Conservation (phyloP, 92 coral and sea anemone species). For the Bergia puertoricense region DNA sequence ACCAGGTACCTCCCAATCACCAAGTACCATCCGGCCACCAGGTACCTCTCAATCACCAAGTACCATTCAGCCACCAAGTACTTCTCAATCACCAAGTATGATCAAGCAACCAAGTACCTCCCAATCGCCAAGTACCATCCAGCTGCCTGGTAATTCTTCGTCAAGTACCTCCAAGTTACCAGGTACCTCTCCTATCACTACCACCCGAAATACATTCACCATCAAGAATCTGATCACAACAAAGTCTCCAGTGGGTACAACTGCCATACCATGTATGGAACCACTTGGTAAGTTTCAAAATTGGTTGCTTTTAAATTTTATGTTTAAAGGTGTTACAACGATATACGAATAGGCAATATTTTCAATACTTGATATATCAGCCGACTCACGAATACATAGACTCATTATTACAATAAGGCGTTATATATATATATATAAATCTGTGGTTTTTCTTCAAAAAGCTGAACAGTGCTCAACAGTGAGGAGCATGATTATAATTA, state of each 20-base stretch:
- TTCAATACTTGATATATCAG: too few relatives aligned
- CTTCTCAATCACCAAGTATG: constrained; percentile 18
- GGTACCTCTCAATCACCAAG: not conserved
- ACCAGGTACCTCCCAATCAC: not conserved
- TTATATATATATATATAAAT: too few relatives aligned
- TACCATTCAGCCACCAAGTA: not conserved
- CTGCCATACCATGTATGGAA: not conserved
- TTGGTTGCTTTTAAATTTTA: too few relatives aligned
- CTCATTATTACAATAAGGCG: too few relatives aligned
- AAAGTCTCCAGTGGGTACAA: constrained; percentile 12
- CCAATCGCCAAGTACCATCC: not conserved
- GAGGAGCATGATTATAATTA: too few relatives aligned
- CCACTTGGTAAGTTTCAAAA: constrained; percentile 14
- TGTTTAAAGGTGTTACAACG: not conserved
- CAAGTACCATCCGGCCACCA: not conserved
- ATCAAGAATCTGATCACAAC: not conserved
- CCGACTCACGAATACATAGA: too few relatives aligned
- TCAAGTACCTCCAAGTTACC: not conserved
- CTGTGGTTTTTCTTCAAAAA: too few relatives aligned
- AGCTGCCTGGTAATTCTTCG: constrained; percentile 2
- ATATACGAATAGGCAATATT: too few relatives aligned
- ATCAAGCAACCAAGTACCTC: not conserved
- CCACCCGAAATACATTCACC: constrained; percentile 7
- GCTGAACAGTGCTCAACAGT: too few relatives aligned
- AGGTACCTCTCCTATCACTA: not conserved